Conservation (phyloP, 2,888 invertebrate species). For the Sarcophaga caerulescens region DNA sequence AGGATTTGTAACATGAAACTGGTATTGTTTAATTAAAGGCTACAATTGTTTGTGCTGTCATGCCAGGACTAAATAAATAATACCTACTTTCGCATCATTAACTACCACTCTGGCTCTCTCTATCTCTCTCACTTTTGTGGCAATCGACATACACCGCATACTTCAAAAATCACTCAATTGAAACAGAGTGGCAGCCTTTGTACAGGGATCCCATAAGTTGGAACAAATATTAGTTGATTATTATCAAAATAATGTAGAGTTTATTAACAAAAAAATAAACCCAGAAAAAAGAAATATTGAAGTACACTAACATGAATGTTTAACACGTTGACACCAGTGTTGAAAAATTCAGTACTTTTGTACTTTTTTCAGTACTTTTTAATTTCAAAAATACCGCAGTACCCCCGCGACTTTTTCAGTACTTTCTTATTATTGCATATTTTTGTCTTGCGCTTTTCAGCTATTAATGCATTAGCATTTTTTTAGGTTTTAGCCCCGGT, state of each 20-base stretch:
- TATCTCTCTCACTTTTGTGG: background rate
- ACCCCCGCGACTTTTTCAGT: no score
- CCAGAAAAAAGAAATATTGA: no score
- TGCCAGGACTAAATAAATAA: constrained; percentile 19
- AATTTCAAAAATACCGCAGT: no score
- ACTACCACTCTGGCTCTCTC: background rate
- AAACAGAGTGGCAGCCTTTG: constrained; percentile 36
- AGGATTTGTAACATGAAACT: constrained; percentile 41
- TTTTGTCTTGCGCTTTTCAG: no score
- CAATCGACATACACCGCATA: background rate
- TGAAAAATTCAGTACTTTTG: no score
- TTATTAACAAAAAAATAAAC: background rate
- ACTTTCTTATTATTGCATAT: no score
- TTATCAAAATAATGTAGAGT: background rate
- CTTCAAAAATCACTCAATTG: constrained; percentile 55
- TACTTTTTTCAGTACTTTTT: no score
- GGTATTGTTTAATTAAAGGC: constrained; percentile 43
- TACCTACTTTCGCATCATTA: background rate
- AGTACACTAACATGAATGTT: no score
- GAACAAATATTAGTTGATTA: background rate
- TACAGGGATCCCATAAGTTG: constrained; percentile 42
- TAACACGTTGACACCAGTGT: no score
- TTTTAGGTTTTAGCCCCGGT: no score
- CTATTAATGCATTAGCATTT: no score
- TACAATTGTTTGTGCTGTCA: constrained; percentile 31